Evolutionary conservation across 2,113 vertebrate genomes (phyloP), one percentile per base, ranked within the genome.

Genomic region (Alces alces): DNA sequence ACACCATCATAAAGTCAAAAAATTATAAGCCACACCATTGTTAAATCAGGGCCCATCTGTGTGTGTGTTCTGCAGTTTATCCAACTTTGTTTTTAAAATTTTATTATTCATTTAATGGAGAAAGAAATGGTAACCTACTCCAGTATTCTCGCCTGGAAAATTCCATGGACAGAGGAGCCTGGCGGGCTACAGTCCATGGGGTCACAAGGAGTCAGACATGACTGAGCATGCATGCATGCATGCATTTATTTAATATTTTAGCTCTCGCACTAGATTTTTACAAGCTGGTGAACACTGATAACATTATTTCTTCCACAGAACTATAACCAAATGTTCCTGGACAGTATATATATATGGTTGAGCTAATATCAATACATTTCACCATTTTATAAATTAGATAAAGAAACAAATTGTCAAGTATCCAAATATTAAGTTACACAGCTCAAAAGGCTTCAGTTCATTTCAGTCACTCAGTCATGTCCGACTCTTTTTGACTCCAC

Each of bases 321-420:
- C 99, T 99, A 99, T 99, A 98, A 99, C 99, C 99, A 99, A 99
- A 99, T 99, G 99, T 99, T 99, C 99, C 99, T 99, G 99, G 99
- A 99, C 99, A 99, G 99, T 99, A 99, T 99, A 99, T 99, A 99
- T 99, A 99, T 99, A 99, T 99, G 99, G 99, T 99, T 99, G 99
- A 99, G 99, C 99, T 99, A 99, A 99, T 99, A 99, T 99, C 99
- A 99, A 99, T 99, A 99, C 99, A 99, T 99, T 99, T 99, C 98
- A 99, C 99, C 98, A 98, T 99, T 99, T 99, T 98, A 99, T 99
- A 99, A 99, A 99, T 99, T 99, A 99, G 99, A 99, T 99, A 99
- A 98, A 98, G 98, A 99, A 99, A 99, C 99, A 99, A 99, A 99
- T 99, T 99, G 99, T 99, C 99, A 99, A 99, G 99, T 99, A 99